Conservation (phyloP, 2,113 vertebrate genomes). For the Rhinichthys klamathensis region DNA sequence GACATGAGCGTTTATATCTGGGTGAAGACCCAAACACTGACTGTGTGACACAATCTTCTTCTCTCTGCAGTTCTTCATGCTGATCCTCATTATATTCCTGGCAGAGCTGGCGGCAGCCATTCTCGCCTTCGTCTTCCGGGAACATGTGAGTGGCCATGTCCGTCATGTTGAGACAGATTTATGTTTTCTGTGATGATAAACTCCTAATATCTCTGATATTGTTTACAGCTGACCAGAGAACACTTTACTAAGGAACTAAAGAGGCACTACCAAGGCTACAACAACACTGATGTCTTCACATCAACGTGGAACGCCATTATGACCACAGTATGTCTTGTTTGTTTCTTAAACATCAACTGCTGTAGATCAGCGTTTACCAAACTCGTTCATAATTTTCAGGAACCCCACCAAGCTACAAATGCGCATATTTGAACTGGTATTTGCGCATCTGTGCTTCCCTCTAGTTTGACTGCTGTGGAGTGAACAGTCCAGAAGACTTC, state of each 20-base stretch:
- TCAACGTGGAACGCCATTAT: conserved; percentile 94
- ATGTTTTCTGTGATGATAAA: background rate
- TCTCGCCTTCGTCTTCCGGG: conserved; percentile 91
- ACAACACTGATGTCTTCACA: conserved; percentile 87
- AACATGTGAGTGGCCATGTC: conserved; percentile 82
- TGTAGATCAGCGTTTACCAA: background rate
- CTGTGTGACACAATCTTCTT: conserved; percentile 19
- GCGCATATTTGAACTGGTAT: background rate
- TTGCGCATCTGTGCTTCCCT: conserved; percentile 16
- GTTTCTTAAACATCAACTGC: background rate
- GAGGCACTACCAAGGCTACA: conserved; percentile 89
- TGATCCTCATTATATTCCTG: conserved; percentile 95
- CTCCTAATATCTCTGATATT: background rate
- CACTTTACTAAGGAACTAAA: conserved; percentile 93
- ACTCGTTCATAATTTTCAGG: too few species aligned
- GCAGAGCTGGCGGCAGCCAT: conserved; percentile 92
- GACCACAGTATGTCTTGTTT: conserved; percentile 84
- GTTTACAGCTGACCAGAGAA: conserved; percentile 86
- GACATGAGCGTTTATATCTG: too few species aligned
- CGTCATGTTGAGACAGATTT: background rate
- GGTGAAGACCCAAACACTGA: background rate
- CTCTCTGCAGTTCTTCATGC: conserved; percentile 89
- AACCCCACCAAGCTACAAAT: background rate
- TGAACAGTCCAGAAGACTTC: conserved; percentile 93
- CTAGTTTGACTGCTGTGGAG: conserved; percentile 96